phyloP scores from a whole-genome alignment of 2,888 invertebrate species.

The Ommatoiulus sabulosus region DNA sequence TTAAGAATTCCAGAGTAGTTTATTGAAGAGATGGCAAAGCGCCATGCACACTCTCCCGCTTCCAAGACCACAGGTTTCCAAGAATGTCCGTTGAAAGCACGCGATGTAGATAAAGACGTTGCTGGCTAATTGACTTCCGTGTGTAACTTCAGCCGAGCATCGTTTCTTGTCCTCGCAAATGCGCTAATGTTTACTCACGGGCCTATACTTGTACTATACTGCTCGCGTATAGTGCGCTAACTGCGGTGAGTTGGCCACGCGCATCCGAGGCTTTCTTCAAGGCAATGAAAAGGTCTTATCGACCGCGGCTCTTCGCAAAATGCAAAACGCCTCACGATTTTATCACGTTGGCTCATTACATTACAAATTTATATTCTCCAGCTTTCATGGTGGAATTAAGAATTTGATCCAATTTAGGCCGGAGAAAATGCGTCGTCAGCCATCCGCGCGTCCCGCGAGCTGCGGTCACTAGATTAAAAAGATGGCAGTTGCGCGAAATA shows the following conservation, averaged over 20 bases:
- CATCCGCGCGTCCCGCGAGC: background rate
- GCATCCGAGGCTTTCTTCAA: background rate
- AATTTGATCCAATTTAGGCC: background rate
- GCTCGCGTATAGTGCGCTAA: background rate
- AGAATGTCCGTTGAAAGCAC: background rate
- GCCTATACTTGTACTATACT: background rate
- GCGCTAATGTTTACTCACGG: background rate
- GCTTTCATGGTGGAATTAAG: background rate
- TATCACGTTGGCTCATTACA: slow-evolving; percentile 35
- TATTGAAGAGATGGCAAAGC: background rate
- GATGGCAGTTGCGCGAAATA: slow-evolving; percentile 14
- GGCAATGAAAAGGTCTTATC: slow-evolving; percentile 26
- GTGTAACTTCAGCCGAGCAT: background rate
- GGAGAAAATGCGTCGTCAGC: background rate
- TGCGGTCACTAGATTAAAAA: slow-evolving; percentile 10
- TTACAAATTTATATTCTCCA: slow-evolving; percentile 7
- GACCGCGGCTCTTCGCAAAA: slow-evolving; percentile 18
- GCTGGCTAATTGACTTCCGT: slow-evolving; percentile 1
- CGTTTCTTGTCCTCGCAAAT: background rate
- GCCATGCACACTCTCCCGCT: background rate
- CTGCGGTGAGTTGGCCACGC: background rate
- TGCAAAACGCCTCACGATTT: slow-evolving; percentile 21
- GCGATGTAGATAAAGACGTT: slow-evolving; percentile 1
- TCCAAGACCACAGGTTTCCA: background rate
- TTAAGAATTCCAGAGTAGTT: background rate